A percentile compares a stretch with the other conserved stretches of the same genome.
Evolutionary conservation across 2,797 vertebrate genomes (phyloP).

Genomic region (Coluber constrictor): DNA sequence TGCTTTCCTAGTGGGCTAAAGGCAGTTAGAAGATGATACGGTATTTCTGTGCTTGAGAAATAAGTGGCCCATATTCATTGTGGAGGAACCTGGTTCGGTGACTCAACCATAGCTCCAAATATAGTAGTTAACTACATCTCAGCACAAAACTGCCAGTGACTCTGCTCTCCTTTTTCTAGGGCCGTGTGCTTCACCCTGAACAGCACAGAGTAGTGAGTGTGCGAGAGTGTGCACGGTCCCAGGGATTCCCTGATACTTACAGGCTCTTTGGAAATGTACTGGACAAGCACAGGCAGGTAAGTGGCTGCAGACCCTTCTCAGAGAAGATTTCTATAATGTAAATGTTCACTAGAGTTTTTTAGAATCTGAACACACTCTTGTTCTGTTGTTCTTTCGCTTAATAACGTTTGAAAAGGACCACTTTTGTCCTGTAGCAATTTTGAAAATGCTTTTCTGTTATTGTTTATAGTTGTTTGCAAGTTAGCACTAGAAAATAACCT

Average conservation of each 20-base stretch:
- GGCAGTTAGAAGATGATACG: neutral
- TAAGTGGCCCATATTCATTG: neutral
- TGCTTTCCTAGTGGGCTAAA: neutral
- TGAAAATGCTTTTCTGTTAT: neutral
- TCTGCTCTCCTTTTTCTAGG: constrained; percentile 64
- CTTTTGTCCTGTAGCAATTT: neutral
- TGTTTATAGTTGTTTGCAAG: neutral
- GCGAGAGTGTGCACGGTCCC: constrained; percentile 91
- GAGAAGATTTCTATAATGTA: neutral
- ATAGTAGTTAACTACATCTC: too few species aligned
- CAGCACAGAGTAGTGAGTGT: constrained; percentile 97
- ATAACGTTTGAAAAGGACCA: neutral
- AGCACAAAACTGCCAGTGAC: neutral
- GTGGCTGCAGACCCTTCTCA: neutral
- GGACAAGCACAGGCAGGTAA: constrained; percentile 95
- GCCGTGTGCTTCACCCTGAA: constrained; percentile 91
- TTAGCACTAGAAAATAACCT: neutral
- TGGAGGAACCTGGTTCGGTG: neutral
- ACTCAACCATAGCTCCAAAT: neutral
- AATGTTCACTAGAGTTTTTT: neutral
- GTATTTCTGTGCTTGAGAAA: neutral
- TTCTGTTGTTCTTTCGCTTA: neutral
- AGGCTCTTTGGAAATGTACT: constrained; percentile 93
- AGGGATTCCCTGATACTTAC: constrained; percentile 95
- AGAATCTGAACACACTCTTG: neutral